Conservation (phyloP, 1,140 invertebrate genomes). For the Agraylea sexmaculata region DNA sequence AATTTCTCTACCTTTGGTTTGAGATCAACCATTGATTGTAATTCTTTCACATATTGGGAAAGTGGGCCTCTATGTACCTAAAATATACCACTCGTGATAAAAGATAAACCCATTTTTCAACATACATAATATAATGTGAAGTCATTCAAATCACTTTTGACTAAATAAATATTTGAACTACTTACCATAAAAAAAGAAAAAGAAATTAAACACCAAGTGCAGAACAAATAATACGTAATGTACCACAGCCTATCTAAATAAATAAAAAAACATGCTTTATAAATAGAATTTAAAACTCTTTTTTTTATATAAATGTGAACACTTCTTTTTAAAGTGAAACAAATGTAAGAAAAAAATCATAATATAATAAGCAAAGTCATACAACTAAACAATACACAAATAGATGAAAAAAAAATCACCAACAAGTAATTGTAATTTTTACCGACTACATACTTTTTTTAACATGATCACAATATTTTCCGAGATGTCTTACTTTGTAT, state of each 20-base stretch:
- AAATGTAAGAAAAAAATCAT: too few species aligned
- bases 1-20: conserved; percentile 29
- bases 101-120: too few species aligned
- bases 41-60: conserved; percentile 31
- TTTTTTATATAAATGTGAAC: neutral
- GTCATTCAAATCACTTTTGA: neutral
- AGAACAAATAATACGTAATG: too few species aligned
- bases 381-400: too few species aligned
- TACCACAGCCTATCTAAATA: too few species aligned
- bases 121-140: neutral
- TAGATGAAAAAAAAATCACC: too few species aligned
- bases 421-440: too few species aligned
- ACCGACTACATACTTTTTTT: too few species aligned
- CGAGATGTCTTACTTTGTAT: too few species aligned
- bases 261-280: neutral
- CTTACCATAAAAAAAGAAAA: conserved; percentile 7
- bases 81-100: too few species aligned
- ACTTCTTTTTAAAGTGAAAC: neutral
- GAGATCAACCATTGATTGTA: conserved; percentile 31
- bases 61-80: conserved; percentile 35
- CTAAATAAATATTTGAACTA: conserved; percentile 7
- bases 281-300: neutral
- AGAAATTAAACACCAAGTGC: conserved; percentile 4
- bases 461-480: too few species aligned
- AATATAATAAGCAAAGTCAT: too few species aligned